Conservation (phyloP, 2,113 vertebrate genomes). For the Corynorhinus townsendii region DNA sequence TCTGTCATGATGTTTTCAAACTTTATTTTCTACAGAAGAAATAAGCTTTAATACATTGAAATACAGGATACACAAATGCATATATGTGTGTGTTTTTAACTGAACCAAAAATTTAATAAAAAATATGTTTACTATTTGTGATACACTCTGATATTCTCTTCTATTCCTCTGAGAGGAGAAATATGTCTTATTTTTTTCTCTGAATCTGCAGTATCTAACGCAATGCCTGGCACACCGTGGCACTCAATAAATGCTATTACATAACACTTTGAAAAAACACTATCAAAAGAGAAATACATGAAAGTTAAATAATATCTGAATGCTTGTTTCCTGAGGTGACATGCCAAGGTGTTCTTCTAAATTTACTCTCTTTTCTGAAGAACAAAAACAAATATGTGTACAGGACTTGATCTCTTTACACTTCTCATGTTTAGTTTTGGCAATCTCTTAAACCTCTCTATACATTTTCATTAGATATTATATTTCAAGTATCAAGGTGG, state of each 20-base stretch:
- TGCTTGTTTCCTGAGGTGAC: neutral
- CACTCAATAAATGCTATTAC: neutral
- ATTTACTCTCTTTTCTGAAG: neutral
- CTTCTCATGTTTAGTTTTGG: neutral
- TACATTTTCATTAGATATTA: slow-evolving; percentile 18
- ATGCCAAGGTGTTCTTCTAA: neutral
- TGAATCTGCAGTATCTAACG: neutral
- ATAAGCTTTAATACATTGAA: neutral
- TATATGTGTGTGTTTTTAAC: neutral
- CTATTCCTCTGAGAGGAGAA: neutral
- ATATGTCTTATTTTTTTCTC: neutral
- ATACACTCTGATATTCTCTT: neutral
- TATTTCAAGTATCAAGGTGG: neutral
- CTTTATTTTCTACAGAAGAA: neutral
- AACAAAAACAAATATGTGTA: neutral
- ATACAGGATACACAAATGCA: neutral
- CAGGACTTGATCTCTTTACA: neutral
- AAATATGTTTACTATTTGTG: neutral
- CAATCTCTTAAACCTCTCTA: neutral
- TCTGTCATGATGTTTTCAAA: neutral
- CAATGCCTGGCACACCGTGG: neutral
- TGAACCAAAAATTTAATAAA: neutral
- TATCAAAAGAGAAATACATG: neutral
- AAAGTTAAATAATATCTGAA: neutral
- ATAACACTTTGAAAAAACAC: neutral